These are phyloP conservation scores for Euura lappo DNA, from an alignment of 1,140 invertebrate genomes.

Conservation along the genomic window DNA sequence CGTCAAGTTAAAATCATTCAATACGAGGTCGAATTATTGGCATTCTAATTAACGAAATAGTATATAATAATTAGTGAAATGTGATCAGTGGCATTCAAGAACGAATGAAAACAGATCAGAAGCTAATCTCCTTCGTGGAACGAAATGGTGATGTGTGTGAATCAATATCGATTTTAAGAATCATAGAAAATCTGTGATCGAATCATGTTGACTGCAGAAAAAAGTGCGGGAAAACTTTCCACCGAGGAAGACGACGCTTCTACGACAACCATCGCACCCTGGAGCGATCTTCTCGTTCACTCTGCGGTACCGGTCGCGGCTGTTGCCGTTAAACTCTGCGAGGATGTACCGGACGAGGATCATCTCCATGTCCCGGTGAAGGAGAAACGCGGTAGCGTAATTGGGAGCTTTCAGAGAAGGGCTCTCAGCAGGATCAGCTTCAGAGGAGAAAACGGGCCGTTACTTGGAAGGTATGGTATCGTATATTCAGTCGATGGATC, in stretches of 20 bases:
- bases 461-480: slow-evolving; percentile 39
- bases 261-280: slow-evolving; percentile 16
- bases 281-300: slow-evolving; percentile 37
- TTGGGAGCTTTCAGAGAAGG: slow-evolving; percentile 39
- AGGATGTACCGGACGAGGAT: slow-evolving; percentile 27
- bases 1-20: too few relatives aligned
- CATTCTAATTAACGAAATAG: too few relatives aligned
- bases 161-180: not conserved
- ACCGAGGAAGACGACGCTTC: slow-evolving; percentile 22
- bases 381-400: slow-evolving; percentile 29
- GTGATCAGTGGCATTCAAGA: not conserved
- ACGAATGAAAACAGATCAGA: not conserved
- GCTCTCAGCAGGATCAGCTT: slow-evolving; percentile 46
- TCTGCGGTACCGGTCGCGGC: slow-evolving; percentile 31
- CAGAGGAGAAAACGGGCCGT: slow-evolving; percentile 40
- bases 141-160: not conserved
- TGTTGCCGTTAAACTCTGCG: slow-evolving; percentile 35
- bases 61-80: not conserved
- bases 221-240: slow-evolving; percentile 10
- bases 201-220: slow-evolving; percentile 30
- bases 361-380: slow-evolving; percentile 17
- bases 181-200: too few relatives aligned
- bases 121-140: not conserved
- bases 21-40: too few relatives aligned
- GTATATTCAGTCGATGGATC: too few relatives aligned